Evolutionary conservation across 2,113 vertebrate genomes (phyloP).

Genomic region (Peucedramus taeniatus): DNA sequence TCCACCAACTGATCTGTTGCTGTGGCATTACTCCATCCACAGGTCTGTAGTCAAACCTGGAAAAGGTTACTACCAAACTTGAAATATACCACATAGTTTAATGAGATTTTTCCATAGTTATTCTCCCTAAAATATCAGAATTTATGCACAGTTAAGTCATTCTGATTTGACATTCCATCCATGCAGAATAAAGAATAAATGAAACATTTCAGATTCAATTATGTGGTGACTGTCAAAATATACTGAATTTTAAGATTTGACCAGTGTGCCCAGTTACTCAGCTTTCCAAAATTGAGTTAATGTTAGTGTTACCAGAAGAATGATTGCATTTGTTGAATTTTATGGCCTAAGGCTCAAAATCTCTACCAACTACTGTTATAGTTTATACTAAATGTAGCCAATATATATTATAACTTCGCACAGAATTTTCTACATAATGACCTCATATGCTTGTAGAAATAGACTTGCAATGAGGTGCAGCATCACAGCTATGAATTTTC

Average conservation of each 20-base stretch:
- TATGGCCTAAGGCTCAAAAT: conserved; percentile 35
- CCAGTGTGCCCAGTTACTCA: neutral
- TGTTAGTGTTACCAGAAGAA: conserved; percentile 23
- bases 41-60: neutral
- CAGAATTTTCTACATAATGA: conserved; percentile 36
- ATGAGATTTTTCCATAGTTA: neutral
- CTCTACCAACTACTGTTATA: neutral
- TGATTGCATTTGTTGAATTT: conserved; percentile 27
- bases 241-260: conserved; percentile 6
- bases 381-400: conserved; percentile 19
- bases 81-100: neutral
- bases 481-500: neutral
- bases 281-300: conserved; percentile 11
- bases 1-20: neutral
- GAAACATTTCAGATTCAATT: conserved; percentile 27
- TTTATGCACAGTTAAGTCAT: neutral
- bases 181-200: neutral
- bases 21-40: neutral
- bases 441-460: neutral
- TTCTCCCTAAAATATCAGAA: conserved; percentile 10
- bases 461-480: conserved; percentile 1
- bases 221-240: neutral
- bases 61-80: neutral
- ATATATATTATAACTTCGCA: neutral
- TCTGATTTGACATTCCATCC: conserved; percentile 1